Evolutionary conservation across 2,888 invertebrate genomes (phyloP).

Genomic region (Pantelozetes paolii): DNA sequence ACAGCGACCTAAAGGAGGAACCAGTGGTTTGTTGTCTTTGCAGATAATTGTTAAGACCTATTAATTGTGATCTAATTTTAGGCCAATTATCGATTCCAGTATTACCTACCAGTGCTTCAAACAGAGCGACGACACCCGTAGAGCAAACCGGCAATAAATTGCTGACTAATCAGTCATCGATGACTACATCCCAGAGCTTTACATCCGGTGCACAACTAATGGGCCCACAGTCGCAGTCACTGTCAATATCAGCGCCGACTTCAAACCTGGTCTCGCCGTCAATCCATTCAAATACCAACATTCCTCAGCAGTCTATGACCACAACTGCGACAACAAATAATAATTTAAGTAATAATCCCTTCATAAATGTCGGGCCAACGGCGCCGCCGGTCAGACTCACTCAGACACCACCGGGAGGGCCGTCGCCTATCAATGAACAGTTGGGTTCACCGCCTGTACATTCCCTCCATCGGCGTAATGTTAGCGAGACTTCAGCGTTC

Average conservation of each 20-base stretch:
- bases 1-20: constrained; percentile 67
- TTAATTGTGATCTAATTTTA: not conserved
- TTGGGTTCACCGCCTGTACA: constrained; percentile 1
- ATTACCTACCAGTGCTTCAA: not conserved
- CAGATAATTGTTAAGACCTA: not conserved
- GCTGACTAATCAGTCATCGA: constrained; percentile 6
- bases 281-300: constrained; percentile 9
- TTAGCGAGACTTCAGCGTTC: constrained; percentile 77
- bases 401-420: constrained; percentile 41
- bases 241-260: constrained; percentile 10
- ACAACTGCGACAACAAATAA: constrained; percentile 5
- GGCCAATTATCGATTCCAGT: constrained; percentile 24
- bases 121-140: constrained; percentile 26
- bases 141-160: constrained; percentile 11
- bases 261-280: constrained; percentile 5
- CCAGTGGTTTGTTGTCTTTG: constrained; percentile 10
- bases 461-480: constrained; percentile 67
- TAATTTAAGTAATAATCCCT: constrained; percentile 25
- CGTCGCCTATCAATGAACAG: not conserved
- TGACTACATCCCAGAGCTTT: constrained; percentile 33
- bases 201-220: constrained; percentile 27
- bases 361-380: constrained; percentile 17
- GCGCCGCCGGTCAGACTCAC: not conserved
- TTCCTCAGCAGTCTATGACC: constrained; percentile 19
- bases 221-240: constrained; percentile 7